Percentiles rank a stretch among this genome's conserved stretches.
These are phyloP conservation scores for Cyanoderma ruficeps DNA, from an alignment of 2,113 vertebrate species.

Conservation along the genomic window DNA sequence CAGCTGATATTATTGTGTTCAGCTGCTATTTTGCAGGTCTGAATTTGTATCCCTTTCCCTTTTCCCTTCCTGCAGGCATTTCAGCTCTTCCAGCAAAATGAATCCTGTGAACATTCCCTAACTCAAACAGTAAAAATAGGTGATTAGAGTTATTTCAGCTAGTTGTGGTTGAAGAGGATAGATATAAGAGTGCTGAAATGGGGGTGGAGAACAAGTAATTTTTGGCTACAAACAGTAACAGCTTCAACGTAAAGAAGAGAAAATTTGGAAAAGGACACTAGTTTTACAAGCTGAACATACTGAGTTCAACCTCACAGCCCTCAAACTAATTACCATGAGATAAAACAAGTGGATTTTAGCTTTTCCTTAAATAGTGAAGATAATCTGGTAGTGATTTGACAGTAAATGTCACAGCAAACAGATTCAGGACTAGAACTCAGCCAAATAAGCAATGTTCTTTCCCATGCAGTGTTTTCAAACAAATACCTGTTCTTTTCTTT, in stretches of 20 bases:
- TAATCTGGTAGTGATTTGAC: neutral
- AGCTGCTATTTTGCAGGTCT: neutral
- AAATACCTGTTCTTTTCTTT: neutral
- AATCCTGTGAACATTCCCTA: neutral
- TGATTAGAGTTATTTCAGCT: conserved; percentile 22
- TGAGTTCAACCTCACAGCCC: neutral
- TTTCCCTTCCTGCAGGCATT: neutral
- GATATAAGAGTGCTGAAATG: neutral
- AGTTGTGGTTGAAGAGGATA: neutral
- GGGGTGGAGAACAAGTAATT: neutral
- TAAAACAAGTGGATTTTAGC: conserved; percentile 22
- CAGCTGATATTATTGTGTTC: neutral
- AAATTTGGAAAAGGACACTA: neutral
- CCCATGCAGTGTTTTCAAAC: neutral
- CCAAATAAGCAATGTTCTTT: neutral
- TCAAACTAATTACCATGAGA: neutral
- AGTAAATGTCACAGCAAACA: neutral
- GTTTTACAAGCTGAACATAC: neutral
- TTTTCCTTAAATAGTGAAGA: neutral
- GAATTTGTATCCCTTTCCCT: neutral
- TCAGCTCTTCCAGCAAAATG: neutral
- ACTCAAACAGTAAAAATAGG: conserved; percentile 15
- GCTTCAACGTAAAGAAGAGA: neutral
- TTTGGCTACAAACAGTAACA: neutral
- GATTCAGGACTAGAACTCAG: neutral